Evolutionary conservation across 2,888 invertebrate species (phyloP), one percentile per base, ranked within the genome.

Genomic region (Bellardia bayeri): DNA sequence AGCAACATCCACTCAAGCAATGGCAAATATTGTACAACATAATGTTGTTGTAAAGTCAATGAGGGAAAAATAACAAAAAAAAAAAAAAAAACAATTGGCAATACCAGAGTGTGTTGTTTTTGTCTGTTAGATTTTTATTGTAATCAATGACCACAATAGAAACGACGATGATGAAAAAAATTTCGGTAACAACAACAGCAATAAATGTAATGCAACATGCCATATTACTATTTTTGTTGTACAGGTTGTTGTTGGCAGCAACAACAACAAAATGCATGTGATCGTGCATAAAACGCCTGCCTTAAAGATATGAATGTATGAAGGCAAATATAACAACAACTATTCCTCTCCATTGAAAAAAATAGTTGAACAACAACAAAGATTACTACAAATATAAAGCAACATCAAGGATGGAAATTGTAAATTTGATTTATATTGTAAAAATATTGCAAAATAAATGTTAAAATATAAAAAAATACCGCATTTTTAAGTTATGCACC

Each of bases 71-170:
- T 42, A 68, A 5, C 42, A 14, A 79, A 68, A 72, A 83, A 74
- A 75, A 75, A 14, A 79, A 68, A 72, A 83, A 74, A 75, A 75
- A 56, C 82, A 68, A 79, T 82, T 82, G 83, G 23, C 49, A 72
- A 63, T 78, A 75, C 49, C 45, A 69, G 80, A 85, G 45, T 37
- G 37, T 69, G 56, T 81, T 45, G 63, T 51, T 69, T 71, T 54
- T 61, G 51, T 54, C 23, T 76, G 0, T 85, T 61, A 68, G 74
- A 49, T 33, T 61, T 85, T 71, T 61, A 61, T 51, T 68, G 71
- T 45, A 79, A 82, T 64, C 86, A 86, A 86, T 78, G 85, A 80
- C 87, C 74, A 82, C 82, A 85, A 87, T 69, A 30, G 42, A 37
- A 45, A 49, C 11, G 56, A 49, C 37, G 13, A 71, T 56, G 45